Conservation (phyloP, 2,888 invertebrate genomes). For the Euplagia quadripunctaria region DNA sequence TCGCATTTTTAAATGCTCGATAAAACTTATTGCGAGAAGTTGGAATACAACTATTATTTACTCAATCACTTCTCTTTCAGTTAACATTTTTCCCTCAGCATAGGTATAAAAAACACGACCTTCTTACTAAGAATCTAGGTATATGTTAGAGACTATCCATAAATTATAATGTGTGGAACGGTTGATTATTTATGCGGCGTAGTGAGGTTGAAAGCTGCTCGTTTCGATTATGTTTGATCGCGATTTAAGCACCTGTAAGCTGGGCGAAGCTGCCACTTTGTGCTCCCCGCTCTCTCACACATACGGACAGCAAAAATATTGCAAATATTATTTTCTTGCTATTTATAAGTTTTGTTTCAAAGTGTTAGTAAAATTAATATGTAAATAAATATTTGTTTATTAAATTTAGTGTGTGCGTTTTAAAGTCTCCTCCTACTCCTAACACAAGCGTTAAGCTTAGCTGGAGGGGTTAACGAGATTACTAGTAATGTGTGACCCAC, state of each 20-base stretch:
- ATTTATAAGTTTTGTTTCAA: too few relatives aligned
- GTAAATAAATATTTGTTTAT: background rate
- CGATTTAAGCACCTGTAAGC: conserved; percentile 78
- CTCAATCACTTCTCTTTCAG: too few relatives aligned
- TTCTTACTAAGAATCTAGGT: too few relatives aligned
- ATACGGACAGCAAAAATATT: conserved; percentile 49
- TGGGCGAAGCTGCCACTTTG: conserved; percentile 63
- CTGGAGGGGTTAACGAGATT: too few relatives aligned
- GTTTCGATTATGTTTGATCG: conserved; percentile 77
- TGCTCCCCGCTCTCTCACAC: conserved; percentile 62
- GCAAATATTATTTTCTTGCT: background rate
- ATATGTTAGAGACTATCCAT: conserved; percentile 13
- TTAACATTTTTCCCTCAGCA: too few relatives aligned
- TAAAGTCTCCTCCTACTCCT: too few relatives aligned
- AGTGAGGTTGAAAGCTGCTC: conserved; percentile 52
- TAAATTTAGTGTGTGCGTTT: background rate
- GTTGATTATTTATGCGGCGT: conserved; percentile 54
- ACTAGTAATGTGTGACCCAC: too few relatives aligned
- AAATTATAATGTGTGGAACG: conserved; percentile 46
- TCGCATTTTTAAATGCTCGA: too few relatives aligned
- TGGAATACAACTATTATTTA: too few relatives aligned
- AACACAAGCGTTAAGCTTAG: too few relatives aligned
- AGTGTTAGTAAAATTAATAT: background rate
- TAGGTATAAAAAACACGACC: too few relatives aligned
- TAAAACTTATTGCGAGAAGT: too few relatives aligned